Evolutionary conservation across 2,888 invertebrate genomes (phyloP).

Genomic region (Drosophila lacicola): DNA sequence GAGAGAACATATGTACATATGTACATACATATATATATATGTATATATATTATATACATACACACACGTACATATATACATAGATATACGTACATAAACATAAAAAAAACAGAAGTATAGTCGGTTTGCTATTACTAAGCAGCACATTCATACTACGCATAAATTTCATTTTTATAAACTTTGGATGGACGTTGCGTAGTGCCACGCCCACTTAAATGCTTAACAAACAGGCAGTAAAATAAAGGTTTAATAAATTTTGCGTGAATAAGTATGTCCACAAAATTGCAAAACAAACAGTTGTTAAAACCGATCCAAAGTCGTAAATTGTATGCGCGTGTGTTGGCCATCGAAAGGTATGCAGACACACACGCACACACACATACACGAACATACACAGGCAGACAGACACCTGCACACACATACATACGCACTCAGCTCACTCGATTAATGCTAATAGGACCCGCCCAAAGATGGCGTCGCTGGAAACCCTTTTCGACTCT

Average conservation of each 20-base stretch:
- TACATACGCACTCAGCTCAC: constrained; percentile 9
- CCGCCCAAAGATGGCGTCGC: constrained; percentile 55
- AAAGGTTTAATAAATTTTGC: constrained; percentile 63
- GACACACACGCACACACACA: constrained; percentile 23
- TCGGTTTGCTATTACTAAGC: neutral
- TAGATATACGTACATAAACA: too few species aligned
- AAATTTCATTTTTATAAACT: neutral
- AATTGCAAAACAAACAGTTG: constrained; percentile 77
- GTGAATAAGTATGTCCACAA: constrained; percentile 45
- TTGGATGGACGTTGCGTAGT: neutral
- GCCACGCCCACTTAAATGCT: constrained; percentile 55
- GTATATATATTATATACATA: too few species aligned
- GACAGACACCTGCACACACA: constrained; percentile 22
- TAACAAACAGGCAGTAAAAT: constrained; percentile 58
- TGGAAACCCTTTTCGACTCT: constrained; percentile 51
- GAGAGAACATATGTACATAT: too few species aligned
- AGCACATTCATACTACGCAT: neutral
- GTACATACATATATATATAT: too few species aligned
- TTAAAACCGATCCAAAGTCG: constrained; percentile 66
- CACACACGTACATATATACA: too few species aligned
- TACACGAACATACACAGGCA: constrained; percentile 8
- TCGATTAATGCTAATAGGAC: constrained; percentile 73
- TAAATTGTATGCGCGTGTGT: constrained; percentile 44
- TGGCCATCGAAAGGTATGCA: constrained; percentile 23
- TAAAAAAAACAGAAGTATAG: too few species aligned